phyloP scores from a whole-genome alignment of 2,888 invertebrate genomes.

The Andrena camellia region DNA sequence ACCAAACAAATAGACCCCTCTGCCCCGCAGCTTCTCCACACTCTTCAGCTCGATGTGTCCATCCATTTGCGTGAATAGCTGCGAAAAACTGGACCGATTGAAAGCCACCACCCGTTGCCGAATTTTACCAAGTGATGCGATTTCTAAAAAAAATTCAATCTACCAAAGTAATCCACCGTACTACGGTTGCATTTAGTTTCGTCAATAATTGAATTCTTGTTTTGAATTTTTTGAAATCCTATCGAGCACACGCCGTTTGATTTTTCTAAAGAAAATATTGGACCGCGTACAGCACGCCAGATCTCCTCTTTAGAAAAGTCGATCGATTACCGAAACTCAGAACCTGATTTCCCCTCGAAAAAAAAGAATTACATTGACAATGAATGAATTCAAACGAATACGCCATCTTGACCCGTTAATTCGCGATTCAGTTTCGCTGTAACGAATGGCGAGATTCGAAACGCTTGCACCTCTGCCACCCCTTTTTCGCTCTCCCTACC shows the following conservation, averaged over 20 bases:
- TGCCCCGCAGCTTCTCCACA: conserved; percentile 9
- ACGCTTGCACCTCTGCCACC: conserved; percentile 28
- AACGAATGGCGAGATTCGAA: conserved; percentile 71
- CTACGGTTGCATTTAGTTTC: conserved; percentile 11
- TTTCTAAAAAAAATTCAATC: conserved; percentile 52
- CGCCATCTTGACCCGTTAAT: conserved; percentile 78
- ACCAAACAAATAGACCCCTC: conserved; percentile 48
- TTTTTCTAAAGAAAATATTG: not conserved
- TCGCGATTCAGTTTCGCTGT: conserved; percentile 79
- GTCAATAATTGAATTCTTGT: conserved; percentile 15
- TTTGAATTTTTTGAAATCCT: not conserved
- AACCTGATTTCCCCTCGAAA: conserved; percentile 35
- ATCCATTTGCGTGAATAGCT: conserved; percentile 59
- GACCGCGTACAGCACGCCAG: not conserved
- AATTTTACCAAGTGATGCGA: conserved; percentile 49
- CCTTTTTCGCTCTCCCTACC: conserved; percentile 19
- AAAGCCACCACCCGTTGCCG: conserved; percentile 22
- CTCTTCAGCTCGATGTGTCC: conserved; percentile 46
- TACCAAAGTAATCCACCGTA: conserved; percentile 36
- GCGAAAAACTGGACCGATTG: conserved; percentile 52
- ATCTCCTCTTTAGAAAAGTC: not conserved
- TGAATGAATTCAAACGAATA: conserved; percentile 59
- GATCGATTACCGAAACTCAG: not conserved
- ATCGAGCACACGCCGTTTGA: not conserved
- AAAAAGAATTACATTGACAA: conserved; percentile 62